phyloP scores from a whole-genome alignment of 2,888 invertebrate genomes.

The Hemithea aestivaria region DNA sequence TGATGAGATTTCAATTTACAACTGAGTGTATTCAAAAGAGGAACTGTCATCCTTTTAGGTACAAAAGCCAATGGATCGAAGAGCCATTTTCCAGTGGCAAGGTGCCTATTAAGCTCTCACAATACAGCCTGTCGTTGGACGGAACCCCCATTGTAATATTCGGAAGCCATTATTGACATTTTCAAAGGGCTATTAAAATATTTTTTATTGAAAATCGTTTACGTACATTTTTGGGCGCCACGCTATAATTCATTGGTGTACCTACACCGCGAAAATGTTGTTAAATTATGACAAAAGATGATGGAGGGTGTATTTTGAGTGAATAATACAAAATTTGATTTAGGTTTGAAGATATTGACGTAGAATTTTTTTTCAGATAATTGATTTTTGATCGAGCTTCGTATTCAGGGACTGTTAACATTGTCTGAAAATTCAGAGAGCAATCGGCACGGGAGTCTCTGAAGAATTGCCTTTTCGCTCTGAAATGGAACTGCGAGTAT shows the following conservation, averaged over 20 bases:
- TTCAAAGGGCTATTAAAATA: constrained; percentile 71
- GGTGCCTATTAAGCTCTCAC: constrained; percentile 61
- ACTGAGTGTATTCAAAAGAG: constrained; percentile 48
- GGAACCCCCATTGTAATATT: constrained; percentile 67
- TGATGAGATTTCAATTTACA: constrained; percentile 50
- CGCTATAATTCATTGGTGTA: constrained; percentile 42
- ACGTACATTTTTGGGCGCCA: constrained; percentile 38
- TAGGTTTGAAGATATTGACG: constrained; percentile 9
- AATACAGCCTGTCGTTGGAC: constrained; percentile 65
- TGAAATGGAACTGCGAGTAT: too few relatives aligned
- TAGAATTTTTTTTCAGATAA: background rate
- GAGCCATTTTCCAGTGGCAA: constrained; percentile 65
- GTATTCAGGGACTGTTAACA: too few relatives aligned
- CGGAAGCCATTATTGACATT: constrained; percentile 75
- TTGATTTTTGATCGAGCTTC: constrained; percentile 1
- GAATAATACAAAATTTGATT: constrained; percentile 19
- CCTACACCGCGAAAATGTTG: constrained; percentile 35
- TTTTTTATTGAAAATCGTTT: constrained; percentile 63
- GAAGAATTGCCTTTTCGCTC: too few relatives aligned
- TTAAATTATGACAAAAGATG: constrained; percentile 27
- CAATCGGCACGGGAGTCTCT: too few relatives aligned
- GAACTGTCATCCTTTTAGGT: constrained; percentile 58
- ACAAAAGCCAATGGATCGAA: constrained; percentile 57
- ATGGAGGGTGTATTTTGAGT: constrained; percentile 22
- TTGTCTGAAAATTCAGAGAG: too few relatives aligned